Evolutionary conservation across 2,113 vertebrate genomes (phyloP), one percentile per base, ranked within the genome.

Genomic region (Malurus cyaneus): DNA sequence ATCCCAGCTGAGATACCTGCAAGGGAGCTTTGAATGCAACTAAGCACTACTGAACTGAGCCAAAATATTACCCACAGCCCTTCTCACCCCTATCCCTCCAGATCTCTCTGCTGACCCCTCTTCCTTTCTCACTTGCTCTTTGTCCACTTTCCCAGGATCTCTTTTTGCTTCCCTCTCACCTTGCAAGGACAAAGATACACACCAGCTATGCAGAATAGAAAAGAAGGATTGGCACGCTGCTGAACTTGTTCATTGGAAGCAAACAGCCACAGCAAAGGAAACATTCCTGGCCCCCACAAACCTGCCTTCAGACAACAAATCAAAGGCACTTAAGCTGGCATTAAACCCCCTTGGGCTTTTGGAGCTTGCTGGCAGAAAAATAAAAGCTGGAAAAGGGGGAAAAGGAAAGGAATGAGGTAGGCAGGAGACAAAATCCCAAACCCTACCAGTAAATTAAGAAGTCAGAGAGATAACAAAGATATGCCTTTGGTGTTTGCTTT

Each of bases 291-390:
- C 93, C 80, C 88, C 94, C 49, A 34, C 86, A 95, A 97, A 93
- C 59, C 53, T 84, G 76, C 66, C 81, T 95, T 96, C 89, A 94
- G 92, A 97, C 93, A 96, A 96, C 88, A 97, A 97, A 97, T 97
- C 96, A 98, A 95, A 96, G 89, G 84, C 90, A 93, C 73, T 98
- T 98, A 97, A 97, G 80, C 80, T 97, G 91, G 62, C 91, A 93
- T 92, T 96, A 95, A 97, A 97, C 65, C 88, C 97, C 95, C 93
- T 86, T 95, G 87, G 94, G 96, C 93, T 97, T 97, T 96, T 88
- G 86, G 80, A 97, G 53, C 56, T 94, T 88, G 72, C 84, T 86
- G 57, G 80, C 42, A 93, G 54, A 56, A 92, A 92, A 74, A 49
- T 18, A 83, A 96, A 94, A 94, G 82, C 20, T 88, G 73, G 92